Evolutionary conservation across 2,113 vertebrate genomes (phyloP), one percentile per base, ranked within the genome.

Genomic region (Zosterops japonicus): DNA sequence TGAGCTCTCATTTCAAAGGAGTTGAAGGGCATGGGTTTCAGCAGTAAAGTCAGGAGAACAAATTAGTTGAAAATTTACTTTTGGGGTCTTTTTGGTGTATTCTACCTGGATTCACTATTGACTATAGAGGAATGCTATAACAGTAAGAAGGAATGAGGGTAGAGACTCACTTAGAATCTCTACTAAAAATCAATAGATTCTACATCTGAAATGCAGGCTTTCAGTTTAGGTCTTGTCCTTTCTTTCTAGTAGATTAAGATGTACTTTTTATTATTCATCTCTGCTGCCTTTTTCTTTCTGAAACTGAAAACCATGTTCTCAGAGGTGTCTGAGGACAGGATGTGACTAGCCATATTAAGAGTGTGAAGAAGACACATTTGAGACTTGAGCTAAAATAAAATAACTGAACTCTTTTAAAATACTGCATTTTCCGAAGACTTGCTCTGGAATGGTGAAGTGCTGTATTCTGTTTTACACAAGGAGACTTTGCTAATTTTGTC

Each of bases 61-160:
- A n/a, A 42, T 92, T 47, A 84, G 36, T 74, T 52, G 29, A 9
- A 59, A 76, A 56, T 60, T 52, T 36, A 52, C 31, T 29, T 17
- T 20, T 35, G 16, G 18, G 2, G 0, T 7, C 61, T 63, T 52
- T 8, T 52, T 8, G 0, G 1, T 3, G 1, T 71, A 33, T 82
- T 89, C 9, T 44, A 65, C 31, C 23, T 65, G 50, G 25, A 27
- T 72, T 89, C 46, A 46, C 12, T 68, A 12, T 12, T 81, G 24
- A 27, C n/a, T 59, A 3, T 5, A 64, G 39, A 33, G 11, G n/a
- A 60, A 78, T 64, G 49, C 9, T 5, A 0, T 24, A 53, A 14
- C 25, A 69, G 9, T 49, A 29, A 44, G 85, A 55, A 77, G 16
- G 33, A 77, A 60, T 28, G 8, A 74, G 33, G 16, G 17, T 6